phyloP scores from a whole-genome alignment of 2,113 vertebrate genomes.

The Ammospiza caudacuta region DNA sequence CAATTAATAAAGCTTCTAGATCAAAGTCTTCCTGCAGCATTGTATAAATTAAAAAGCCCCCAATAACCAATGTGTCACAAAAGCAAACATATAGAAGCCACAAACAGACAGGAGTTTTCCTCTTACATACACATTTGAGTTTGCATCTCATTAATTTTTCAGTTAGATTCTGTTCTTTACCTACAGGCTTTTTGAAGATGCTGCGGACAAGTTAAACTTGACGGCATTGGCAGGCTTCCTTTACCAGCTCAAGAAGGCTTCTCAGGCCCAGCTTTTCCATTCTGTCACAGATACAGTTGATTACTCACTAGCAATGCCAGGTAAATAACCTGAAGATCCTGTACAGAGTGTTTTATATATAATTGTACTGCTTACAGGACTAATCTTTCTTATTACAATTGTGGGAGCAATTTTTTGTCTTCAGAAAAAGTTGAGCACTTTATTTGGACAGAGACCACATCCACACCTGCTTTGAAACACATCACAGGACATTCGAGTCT shows the following conservation, averaged over 20 bases:
- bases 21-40: background rate
- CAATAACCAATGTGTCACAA: background rate
- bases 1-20: background rate
- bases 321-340: conserved; percentile 67
- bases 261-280: conserved; percentile 93
- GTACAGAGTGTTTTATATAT: background rate
- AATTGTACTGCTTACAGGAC: background rate
- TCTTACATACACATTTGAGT: background rate
- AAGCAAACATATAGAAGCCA: background rate
- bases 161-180: conserved; percentile 19
- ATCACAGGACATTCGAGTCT: background rate
- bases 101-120: background rate
- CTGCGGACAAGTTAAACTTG: conserved; percentile 90
- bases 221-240: conserved; percentile 88
- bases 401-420: background rate
- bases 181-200: conserved; percentile 93
- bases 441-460: background rate
- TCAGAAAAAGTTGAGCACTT: background rate
- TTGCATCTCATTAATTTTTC: conserved; percentile 7
- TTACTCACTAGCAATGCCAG: conserved; percentile 95
- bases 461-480: background rate
- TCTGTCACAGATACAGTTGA: conserved; percentile 90
- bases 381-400: background rate
- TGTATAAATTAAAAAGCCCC: background rate
- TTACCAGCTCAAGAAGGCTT: conserved; percentile 93